These are phyloP conservation scores for Venustaconcha ellipsiformis DNA, from an alignment of 1,140 invertebrate genomes.

Conservation along the genomic window DNA sequence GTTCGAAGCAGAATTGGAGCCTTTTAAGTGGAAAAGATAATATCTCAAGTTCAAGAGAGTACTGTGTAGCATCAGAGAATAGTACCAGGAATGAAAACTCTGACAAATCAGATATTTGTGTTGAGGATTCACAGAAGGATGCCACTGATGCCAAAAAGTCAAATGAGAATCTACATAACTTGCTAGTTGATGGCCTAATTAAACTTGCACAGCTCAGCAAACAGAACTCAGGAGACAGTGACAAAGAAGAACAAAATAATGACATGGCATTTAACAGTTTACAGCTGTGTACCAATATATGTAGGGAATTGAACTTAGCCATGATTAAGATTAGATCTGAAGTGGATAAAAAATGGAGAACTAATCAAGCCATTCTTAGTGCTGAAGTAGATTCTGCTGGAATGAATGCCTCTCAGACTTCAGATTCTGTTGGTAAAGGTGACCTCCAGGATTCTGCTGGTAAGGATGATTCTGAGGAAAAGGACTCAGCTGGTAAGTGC, in stretches of 20 bases:
- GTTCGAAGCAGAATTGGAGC: too few species aligned
- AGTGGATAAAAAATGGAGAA: slow-evolving; percentile 64
- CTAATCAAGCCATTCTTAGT: not conserved
- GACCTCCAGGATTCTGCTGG: not conserved
- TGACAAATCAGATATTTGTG: too few species aligned
- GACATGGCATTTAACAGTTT: not conserved
- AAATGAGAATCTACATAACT: too few species aligned
- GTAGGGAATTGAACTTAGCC: slow-evolving; percentile 80
- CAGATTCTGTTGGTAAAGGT: not conserved
- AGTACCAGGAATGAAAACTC: too few species aligned
- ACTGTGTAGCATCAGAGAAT: too few species aligned
- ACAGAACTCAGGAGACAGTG: not conserved
- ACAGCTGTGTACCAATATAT: slow-evolving; percentile 80
- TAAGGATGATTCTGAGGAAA: not conserved
- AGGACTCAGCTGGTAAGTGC: too few species aligned
- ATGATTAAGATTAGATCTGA: slow-evolving; percentile 79
- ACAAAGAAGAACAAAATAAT: not conserved
- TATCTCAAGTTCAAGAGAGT: too few species aligned
- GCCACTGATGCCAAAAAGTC: too few species aligned
- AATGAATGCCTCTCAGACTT: not conserved
- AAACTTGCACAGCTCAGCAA: not conserved
- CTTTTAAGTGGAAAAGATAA: too few species aligned
- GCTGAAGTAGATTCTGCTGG: not conserved
- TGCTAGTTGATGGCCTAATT: too few species aligned
- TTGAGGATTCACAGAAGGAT: too few species aligned